Conservation (phyloP, 1,140 invertebrate species). For the Pollicipes pollicipes region DNA sequence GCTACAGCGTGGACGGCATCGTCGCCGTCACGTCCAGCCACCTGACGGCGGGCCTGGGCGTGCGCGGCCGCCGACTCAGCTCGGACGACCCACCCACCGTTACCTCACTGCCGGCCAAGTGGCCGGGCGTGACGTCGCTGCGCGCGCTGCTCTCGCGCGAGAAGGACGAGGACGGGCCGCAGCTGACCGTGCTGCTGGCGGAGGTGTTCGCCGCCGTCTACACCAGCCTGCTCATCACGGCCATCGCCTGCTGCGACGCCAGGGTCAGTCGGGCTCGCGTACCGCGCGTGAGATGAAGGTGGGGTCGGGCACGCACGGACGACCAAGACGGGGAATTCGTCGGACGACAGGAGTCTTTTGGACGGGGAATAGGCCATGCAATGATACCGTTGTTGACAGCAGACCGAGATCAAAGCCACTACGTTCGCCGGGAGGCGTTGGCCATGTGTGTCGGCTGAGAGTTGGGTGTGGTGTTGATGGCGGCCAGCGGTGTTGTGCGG, state of each 20-base stretch:
- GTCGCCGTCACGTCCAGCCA: constrained; percentile 17
- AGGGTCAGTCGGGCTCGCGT: no score
- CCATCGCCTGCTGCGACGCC: constrained; percentile 81
- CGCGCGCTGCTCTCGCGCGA: constrained; percentile 73
- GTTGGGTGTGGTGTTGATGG: no score
- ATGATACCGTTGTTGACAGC: no score
- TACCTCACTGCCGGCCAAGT: constrained; percentile 43
- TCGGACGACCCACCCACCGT: constrained; percentile 31
- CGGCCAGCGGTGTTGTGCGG: no score
- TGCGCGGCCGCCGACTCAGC: constrained; percentile 1
- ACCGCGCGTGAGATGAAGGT: no score
- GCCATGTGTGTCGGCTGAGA: no score
- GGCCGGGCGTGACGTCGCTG: constrained; percentile 75
- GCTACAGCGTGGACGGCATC: constrained; percentile 15
- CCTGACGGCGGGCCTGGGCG: constrained; percentile 9
- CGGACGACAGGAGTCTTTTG: background rate
- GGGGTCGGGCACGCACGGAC: no score
- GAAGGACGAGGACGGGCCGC: constrained; percentile 89
- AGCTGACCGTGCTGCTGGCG: constrained; percentile 73
- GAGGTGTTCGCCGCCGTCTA: constrained; percentile 87
- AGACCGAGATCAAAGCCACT: no score
- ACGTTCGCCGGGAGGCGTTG: no score
- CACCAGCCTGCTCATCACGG: constrained; percentile 78
- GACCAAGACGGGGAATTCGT: no score
- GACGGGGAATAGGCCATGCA: no score